Evolutionary conservation across 1,140 invertebrate species (phyloP).

Genomic region (Aphaenogaster floridana): DNA sequence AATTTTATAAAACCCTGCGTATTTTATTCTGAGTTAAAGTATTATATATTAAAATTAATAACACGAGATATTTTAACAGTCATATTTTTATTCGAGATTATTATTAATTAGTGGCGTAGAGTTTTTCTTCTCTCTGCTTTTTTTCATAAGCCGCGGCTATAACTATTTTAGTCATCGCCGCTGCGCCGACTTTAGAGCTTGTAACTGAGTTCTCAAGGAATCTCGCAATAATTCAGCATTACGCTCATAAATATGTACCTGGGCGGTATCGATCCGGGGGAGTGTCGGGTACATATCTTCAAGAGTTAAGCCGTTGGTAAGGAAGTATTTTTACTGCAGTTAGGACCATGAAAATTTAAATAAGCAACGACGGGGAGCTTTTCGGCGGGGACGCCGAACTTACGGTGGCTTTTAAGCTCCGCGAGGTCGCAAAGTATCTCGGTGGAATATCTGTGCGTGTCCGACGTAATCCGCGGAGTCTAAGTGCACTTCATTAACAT

Average conservation of each 20-base stretch:
- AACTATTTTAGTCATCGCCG: constrained; percentile 5
- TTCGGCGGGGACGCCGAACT: constrained; percentile 31
- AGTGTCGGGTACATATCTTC: constrained; percentile 45
- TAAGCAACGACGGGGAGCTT: constrained; percentile 37
- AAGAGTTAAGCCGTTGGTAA: constrained; percentile 37
- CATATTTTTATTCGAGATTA: not conserved
- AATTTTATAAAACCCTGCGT: not conserved
- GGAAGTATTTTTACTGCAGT: constrained; percentile 77
- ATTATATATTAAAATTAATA: not conserved
- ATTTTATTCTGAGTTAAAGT: not conserved
- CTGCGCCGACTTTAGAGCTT: constrained; percentile 22
- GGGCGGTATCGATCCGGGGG: constrained; percentile 77
- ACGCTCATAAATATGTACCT: constrained; percentile 81
- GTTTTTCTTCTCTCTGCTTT: not conserved
- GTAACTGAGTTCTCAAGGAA: constrained; percentile 40
- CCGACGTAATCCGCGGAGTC: constrained; percentile 33
- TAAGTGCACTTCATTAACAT: constrained; percentile 53
- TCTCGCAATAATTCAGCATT: constrained; percentile 78
- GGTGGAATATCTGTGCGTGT: constrained; percentile 32
- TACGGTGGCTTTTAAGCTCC: constrained; percentile 45
- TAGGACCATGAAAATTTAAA: constrained; percentile 80
- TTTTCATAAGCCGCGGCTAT: not conserved
- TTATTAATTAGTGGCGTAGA: not conserved
- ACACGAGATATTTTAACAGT: not conserved
- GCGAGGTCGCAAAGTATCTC: constrained; percentile 38